A percentile compares a stretch with the other conserved stretches of the same genome.
Evolutionary conservation across 2,797 vertebrate genomes (phyloP).

Genomic region (Mormyrus hasselquistii): DNA sequence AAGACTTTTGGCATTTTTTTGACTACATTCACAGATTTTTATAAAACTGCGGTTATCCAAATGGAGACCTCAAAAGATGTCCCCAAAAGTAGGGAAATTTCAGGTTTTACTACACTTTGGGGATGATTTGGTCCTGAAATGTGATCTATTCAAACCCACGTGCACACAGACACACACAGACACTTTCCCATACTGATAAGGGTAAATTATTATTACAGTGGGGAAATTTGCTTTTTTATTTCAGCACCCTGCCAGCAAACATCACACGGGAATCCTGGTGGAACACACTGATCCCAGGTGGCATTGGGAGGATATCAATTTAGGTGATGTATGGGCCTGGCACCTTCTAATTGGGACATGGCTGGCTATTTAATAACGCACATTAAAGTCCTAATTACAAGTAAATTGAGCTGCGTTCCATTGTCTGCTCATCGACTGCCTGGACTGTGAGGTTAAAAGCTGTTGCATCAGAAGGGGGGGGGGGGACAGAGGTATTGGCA

Average conservation of each 20-base stretch:
- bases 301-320: conserved; percentile 63
- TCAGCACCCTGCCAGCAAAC: conserved; percentile 38
- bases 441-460: conserved; percentile 52
- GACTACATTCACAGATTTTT: too few species aligned
- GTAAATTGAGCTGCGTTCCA: conserved; percentile 62
- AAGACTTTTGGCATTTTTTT: too few species aligned
- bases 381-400: conserved; percentile 68
- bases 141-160: too few species aligned
- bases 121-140: too few species aligned
- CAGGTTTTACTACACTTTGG: too few species aligned
- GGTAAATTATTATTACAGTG: conserved; percentile 32
- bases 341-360: conserved; percentile 69
- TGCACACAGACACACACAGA: conserved; percentile 2
- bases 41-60: too few species aligned
- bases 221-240: conserved; percentile 33
- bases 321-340: conserved; percentile 65
- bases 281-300: conserved; percentile 50
- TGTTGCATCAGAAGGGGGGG: conserved; percentile 22
- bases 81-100: too few species aligned
- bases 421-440: conserved; percentile 57
- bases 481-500: neutral
- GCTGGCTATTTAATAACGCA: conserved; percentile 69
- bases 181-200: conserved; percentile 26
- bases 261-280: conserved; percentile 52
- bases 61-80: too few species aligned